A percentile compares a stretch with the other conserved stretches of the same genome.
Evolutionary conservation across 2,113 vertebrate species (phyloP).

Genomic region (Ellobius talpinus): DNA sequence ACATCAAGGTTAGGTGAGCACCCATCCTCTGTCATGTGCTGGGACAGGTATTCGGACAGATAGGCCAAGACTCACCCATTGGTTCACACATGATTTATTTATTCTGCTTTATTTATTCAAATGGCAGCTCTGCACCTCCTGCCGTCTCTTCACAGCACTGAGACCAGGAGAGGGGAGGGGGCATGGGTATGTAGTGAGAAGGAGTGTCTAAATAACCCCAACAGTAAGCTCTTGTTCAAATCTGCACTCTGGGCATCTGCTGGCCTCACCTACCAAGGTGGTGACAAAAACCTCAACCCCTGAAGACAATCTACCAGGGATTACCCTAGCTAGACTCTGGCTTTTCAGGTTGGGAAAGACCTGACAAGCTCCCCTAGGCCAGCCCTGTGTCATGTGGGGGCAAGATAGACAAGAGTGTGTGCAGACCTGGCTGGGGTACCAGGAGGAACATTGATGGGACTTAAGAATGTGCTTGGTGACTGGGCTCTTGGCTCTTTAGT

Average conservation of each 20-base stretch:
- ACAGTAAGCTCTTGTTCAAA: background rate
- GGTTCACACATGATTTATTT: background rate
- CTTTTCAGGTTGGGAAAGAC: background rate
- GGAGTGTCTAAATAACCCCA: too few species aligned
- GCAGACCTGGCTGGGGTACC: background rate
- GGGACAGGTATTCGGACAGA: background rate
- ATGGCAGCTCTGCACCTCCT: background rate
- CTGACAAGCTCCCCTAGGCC: background rate
- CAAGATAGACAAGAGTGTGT: background rate
- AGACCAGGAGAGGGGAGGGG: background rate
- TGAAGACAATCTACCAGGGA: background rate
- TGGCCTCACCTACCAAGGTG: background rate
- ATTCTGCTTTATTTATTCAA: background rate
- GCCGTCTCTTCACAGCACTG: background rate
- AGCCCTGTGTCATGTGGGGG: background rate
- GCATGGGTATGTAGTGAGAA: fast-evolving
- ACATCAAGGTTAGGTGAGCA: background rate
- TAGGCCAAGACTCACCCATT: background rate
- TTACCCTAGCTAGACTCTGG: background rate
- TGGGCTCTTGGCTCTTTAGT: background rate
- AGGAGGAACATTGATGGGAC: background rate
- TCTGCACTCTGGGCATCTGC: background rate
- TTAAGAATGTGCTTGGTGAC: background rate
- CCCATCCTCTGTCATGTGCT: background rate
- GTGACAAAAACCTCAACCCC: background rate